Base-by-base conservation (phyloP, 2,797 vertebrate species). In the Coilia nasus region DNA sequence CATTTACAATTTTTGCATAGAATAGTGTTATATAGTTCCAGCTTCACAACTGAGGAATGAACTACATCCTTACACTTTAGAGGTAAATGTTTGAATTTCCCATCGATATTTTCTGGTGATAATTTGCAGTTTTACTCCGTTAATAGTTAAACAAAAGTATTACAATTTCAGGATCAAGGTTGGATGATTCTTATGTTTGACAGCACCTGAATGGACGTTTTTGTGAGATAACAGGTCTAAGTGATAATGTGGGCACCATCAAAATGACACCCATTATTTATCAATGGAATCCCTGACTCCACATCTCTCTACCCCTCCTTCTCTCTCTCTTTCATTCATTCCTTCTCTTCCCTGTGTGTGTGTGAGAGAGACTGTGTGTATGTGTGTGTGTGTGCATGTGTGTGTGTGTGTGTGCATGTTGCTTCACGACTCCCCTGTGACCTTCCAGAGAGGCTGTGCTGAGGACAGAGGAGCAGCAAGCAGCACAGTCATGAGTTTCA, bases 391-490 rank as follows among this genome's bases (percentile, higher is more conserved):
- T 10, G 46, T 47, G 46, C 46, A 10, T 47, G 46, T 10, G 46
- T 47, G 46, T 10, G 46, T 54, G 50, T 14, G 2, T 54, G 2
- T 14, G 50, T 54, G 50, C 7, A 7, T 54, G 50, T 41, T 41
- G 35, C 64, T 28, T 67, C 25, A 31, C 25, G 64, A 67, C 64
- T 67, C 64, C 64, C 31, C 25, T 12, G 64, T 71, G 64, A 71
- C 64, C 64, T 71, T 71, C 64, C 28, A 71, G 25, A 17, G 64
- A 17, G 64, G 64, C 71, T 78, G 3, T 3, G 5, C 31, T 78
- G 71, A 44, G 71, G 71, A 44, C 31, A 78, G 71, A 19, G 19
- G 71, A 78, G 71, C 35, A 44, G 71, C 31, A 11, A 78, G 71
- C 67, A 54, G 31, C 2, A 3, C 5, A n/a, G 71, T 78, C 71